phyloP scores from a whole-genome alignment of 1,140 invertebrate genomes.

The Drosophila pallidifrons region DNA sequence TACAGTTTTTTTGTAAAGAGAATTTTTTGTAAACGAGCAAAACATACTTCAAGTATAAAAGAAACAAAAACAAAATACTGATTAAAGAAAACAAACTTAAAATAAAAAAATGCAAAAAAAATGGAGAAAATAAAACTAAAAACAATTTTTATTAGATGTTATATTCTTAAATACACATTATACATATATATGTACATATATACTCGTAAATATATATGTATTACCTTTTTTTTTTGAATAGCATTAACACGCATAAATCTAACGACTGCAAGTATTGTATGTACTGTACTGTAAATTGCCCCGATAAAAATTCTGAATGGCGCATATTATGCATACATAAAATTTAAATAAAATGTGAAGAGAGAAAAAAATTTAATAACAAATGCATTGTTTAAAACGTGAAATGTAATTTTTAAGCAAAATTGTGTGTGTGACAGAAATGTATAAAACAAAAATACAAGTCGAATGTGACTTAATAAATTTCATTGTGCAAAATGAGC shows the following conservation, averaged over 20 bases:
- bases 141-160: constrained; percentile 47
- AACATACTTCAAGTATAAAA: constrained; percentile 41
- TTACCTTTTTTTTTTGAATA: constrained; percentile 43
- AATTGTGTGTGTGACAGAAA: constrained; percentile 37
- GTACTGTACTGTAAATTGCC: constrained; percentile 39
- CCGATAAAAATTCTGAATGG: constrained; percentile 15
- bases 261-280: constrained; percentile 55
- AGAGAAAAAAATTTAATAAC: constrained; percentile 12
- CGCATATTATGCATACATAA: constrained; percentile 15
- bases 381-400: constrained; percentile 9
- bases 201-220: constrained; percentile 23
- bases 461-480: constrained; percentile 38
- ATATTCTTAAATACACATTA: constrained; percentile 20
- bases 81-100: background rate
- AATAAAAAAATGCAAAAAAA: background rate
- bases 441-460: constrained; percentile 30
- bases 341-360: constrained; percentile 5
- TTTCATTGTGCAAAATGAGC: constrained; percentile 38
- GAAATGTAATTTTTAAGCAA: constrained; percentile 40
- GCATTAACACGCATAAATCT: constrained; percentile 42
- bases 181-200: constrained; percentile 1
- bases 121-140: constrained; percentile 1
- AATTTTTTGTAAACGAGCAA: constrained; percentile 40
- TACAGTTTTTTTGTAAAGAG: constrained; percentile 38
- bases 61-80: constrained; percentile 7